These are phyloP conservation scores for Agrochola macilenta DNA, from an alignment of 2,888 invertebrate species.

Conservation along the genomic window DNA sequence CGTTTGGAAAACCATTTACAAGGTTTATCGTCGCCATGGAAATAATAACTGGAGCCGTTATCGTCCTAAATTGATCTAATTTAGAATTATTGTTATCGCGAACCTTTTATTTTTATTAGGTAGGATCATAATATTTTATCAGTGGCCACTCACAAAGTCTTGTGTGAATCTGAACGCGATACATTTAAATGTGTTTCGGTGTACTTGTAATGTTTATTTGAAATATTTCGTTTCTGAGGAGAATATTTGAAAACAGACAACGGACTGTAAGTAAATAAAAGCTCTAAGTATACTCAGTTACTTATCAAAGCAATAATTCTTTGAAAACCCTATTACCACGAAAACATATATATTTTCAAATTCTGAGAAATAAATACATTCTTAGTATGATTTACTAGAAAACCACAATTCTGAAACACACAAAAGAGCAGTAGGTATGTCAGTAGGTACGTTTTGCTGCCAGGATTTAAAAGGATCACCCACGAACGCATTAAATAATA, in stretches of 20 bases:
- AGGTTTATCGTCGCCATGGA: slow-evolving; percentile 90
- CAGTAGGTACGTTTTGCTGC: neutral
- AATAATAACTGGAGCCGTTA: slow-evolving; percentile 90
- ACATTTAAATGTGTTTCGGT: slow-evolving; percentile 27
- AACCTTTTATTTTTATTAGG: slow-evolving; percentile 88
- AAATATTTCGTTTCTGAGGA: neutral
- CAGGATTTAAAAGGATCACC: neutral
- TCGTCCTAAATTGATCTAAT: slow-evolving; percentile 90
- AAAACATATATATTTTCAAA: neutral
- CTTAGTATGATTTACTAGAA: slow-evolving; percentile 2
- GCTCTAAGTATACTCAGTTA: neutral
- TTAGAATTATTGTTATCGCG: slow-evolving; percentile 89
- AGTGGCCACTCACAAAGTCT: slow-evolving; percentile 73
- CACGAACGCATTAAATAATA: slow-evolving; percentile 6
- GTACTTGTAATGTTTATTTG: slow-evolving; percentile 23
- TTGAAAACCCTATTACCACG: neutral
- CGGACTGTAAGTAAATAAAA: neutral
- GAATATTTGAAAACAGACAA: neutral
- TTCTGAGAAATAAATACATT: slow-evolving; percentile 6
- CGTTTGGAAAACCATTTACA: slow-evolving; percentile 90
- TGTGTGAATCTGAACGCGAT: slow-evolving; percentile 66
- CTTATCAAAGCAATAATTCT: neutral
- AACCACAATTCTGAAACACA: neutral
- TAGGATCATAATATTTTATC: slow-evolving; percentile 84
- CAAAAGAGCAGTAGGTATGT: neutral